These are phyloP conservation scores for Hippoglossus hippoglossus DNA, from an alignment of 2,797 vertebrate species.

Conservation along the genomic window DNA sequence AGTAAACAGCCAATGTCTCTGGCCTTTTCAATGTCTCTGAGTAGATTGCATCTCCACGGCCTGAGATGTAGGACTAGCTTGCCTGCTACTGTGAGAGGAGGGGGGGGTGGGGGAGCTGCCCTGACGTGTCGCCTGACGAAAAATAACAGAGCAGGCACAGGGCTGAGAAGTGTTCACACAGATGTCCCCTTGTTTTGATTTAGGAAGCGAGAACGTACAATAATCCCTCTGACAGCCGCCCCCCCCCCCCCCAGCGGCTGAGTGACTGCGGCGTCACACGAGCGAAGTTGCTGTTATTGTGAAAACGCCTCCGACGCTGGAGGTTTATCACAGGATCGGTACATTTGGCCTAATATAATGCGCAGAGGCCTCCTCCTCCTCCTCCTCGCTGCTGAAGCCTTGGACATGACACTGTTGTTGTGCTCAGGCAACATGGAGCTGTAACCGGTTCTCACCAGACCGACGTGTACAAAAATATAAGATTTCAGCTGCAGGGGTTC, in stretches of 20 bases:
- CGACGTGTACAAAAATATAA: constrained; percentile 17
- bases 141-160: constrained; percentile 37
- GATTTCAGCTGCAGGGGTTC: constrained; percentile 47
- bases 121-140: constrained; percentile 46
- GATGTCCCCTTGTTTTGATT: constrained; percentile 63
- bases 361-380: constrained; percentile 68
- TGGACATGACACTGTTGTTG: constrained; percentile 54
- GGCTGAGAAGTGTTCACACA: constrained; percentile 22
- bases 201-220: neutral
- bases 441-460: constrained; percentile 40
- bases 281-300: constrained; percentile 34
- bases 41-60: constrained; percentile 26
- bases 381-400: constrained; percentile 34
- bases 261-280: constrained; percentile 5
- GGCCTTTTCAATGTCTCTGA: constrained; percentile 11
- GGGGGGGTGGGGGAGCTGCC: constrained; percentile 35
- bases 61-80: constrained; percentile 22
- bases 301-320: constrained; percentile 29
- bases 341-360: constrained; percentile 59
- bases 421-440: constrained; percentile 47
- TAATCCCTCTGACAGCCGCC: constrained; percentile 14
- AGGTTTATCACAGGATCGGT: constrained; percentile 46
- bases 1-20: constrained; percentile 46
- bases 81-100: constrained; percentile 3
- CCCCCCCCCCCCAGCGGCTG: neutral